phyloP scores from a whole-genome alignment of 1,140 invertebrate genomes.

The Arion vulgaris region DNA sequence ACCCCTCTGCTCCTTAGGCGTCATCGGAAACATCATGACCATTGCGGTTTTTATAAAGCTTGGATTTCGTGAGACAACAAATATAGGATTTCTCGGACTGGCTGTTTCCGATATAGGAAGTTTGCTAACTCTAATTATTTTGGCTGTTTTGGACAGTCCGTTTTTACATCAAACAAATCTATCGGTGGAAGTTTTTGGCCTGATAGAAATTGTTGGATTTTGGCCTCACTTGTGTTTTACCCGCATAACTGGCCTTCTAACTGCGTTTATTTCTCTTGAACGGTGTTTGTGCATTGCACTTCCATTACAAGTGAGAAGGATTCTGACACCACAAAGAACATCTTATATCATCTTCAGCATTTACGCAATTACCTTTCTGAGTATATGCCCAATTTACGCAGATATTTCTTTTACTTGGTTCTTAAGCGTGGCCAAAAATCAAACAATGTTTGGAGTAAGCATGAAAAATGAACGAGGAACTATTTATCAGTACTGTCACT shows the following conservation, averaged over 20 bases:
- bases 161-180: conserved; percentile 86
- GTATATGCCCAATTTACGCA: neutral
- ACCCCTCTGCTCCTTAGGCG: neutral
- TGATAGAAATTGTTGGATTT: conserved; percentile 94
- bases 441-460: neutral
- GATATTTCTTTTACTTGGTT: neutral
- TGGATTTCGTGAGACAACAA: neutral
- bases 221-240: conserved; percentile 94
- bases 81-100: neutral
- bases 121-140: neutral
- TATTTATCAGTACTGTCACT: neutral
- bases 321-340: conserved; percentile 88
- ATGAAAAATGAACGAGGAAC: neutral
- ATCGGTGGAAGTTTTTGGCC: conserved; percentile 88
- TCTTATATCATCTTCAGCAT: conserved; percentile 79
- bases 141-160: conserved; percentile 77
- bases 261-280: conserved; percentile 10
- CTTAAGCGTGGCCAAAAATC: neutral
- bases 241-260: conserved; percentile 77
- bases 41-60: conserved; percentile 13
- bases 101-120: neutral
- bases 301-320: conserved; percentile 80
- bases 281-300: conserved; percentile 23
- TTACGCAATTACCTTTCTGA: neutral
- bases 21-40: conserved; percentile 22